Evolutionary conservation across 2,888 invertebrate genomes (phyloP).

Genomic region (Allacma fusca): DNA sequence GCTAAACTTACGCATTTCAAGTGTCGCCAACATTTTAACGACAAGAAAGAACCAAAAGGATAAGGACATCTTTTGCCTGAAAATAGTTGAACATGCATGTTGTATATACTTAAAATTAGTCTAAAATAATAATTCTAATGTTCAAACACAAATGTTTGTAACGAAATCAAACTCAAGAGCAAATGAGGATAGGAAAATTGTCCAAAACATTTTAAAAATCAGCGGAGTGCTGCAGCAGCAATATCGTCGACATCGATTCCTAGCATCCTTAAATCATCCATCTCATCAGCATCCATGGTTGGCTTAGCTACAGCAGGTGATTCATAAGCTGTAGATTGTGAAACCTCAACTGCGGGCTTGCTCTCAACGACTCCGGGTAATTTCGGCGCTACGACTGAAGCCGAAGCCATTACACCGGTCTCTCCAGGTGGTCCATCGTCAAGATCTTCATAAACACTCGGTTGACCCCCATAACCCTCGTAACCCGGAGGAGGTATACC

Average conservation of each 20-base stretch:
- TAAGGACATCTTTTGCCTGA: too few relatives aligned
- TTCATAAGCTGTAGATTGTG: neutral
- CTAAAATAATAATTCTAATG: too few relatives aligned
- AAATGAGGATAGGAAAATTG: too few relatives aligned
- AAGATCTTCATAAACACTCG: conserved; percentile 49
- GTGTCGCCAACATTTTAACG: too few relatives aligned
- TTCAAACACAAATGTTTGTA: too few relatives aligned
- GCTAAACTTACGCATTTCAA: too few relatives aligned
- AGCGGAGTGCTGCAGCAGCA: conserved; percentile 66
- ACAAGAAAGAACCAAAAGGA: too few relatives aligned
- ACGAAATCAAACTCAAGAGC: too few relatives aligned
- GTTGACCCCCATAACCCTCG: conserved; percentile 24
- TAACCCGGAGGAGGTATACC: conserved; percentile 30
- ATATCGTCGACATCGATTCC: conserved; percentile 86
- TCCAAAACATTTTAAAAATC: conserved; percentile 19
- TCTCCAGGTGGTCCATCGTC: conserved; percentile 55
- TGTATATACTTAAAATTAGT: too few relatives aligned
- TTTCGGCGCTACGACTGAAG: neutral
- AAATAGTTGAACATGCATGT: too few relatives aligned
- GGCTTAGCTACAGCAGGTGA: conserved; percentile 10
- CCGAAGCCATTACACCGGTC: neutral
- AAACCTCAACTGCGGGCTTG: neutral
- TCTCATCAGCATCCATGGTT: conserved; percentile 54
- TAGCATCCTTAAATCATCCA: conserved; percentile 81
- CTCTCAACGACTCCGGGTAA: neutral